Percentiles rank a stretch among this genome's conserved stretches.
Evolutionary conservation across 2,797 vertebrate species (phyloP).

Genomic region (Acipenser oxyrinchus): DNA sequence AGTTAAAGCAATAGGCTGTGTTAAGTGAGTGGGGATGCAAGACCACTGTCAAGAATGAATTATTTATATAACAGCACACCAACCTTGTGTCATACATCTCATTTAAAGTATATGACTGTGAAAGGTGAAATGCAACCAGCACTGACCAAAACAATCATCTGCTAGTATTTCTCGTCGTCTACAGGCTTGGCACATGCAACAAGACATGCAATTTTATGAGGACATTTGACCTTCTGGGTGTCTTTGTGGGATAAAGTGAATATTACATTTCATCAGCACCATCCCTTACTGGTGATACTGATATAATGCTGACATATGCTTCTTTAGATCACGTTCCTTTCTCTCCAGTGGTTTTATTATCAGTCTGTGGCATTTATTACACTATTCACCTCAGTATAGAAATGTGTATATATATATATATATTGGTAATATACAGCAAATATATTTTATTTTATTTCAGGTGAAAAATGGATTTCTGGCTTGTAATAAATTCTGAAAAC

Average conservation of each 20-base stretch:
- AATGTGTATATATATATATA: too few relatives aligned
- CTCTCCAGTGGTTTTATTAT: not conserved
- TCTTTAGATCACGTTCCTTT: not conserved
- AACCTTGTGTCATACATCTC: not conserved
- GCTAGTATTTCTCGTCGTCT: not conserved
- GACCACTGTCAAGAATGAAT: not conserved
- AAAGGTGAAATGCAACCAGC: conserved; percentile 2
- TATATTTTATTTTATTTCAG: too few relatives aligned
- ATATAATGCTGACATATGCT: conserved; percentile 1
- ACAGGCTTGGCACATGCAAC: not conserved
- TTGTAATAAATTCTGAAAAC: too few relatives aligned
- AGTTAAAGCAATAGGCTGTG: not conserved
- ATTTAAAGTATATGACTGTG: not conserved
- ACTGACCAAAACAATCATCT: conserved; percentile 1
- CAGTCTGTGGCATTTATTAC: not conserved
- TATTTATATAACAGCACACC: not conserved
- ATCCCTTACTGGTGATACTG: not conserved
- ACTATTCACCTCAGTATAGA: not conserved
- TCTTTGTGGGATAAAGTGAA: conserved; percentile 3
- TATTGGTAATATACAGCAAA: too few relatives aligned
- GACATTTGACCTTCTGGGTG: not conserved
- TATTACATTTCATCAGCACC: conserved; percentile 2
- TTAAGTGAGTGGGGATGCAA: not conserved
- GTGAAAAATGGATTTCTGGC: too few relatives aligned
- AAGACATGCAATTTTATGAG: conserved; percentile 3